phyloP scores from a whole-genome alignment of 2,113 vertebrate species.

The Cettia cetti region DNA sequence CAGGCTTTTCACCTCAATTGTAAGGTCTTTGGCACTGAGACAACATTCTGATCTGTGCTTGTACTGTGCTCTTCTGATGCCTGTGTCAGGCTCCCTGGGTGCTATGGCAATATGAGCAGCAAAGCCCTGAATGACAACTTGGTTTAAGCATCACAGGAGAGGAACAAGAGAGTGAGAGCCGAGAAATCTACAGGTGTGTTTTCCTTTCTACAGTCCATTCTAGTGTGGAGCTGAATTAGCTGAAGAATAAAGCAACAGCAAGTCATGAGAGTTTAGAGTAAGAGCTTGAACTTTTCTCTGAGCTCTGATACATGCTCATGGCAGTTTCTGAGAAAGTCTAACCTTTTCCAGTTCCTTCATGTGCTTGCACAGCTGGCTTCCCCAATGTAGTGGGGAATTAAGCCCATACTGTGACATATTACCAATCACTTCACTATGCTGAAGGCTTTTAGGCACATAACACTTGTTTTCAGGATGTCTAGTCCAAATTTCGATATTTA shows the following conservation, averaged over 20 bases:
- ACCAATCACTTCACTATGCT: not conserved
- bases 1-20: not conserved
- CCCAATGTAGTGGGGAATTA: not conserved
- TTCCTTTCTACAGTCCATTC: not conserved
- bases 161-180: not conserved
- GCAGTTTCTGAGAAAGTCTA: not conserved
- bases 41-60: not conserved
- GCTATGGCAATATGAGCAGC: not conserved
- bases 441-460: not conserved
- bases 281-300: not conserved
- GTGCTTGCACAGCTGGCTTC: not conserved
- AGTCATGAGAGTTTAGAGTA: not conserved
- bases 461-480: not conserved
- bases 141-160: not conserved
- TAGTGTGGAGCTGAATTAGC: not conserved
- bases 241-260: not conserved
- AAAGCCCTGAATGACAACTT: not conserved
- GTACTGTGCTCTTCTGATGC: not conserved
- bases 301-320: not conserved
- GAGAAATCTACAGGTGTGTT: not conserved
- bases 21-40: not conserved
- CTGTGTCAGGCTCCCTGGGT: not conserved
- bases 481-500: conserved; percentile 2
- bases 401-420: not conserved
- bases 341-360: not conserved